A percentile compares a stretch with the other conserved stretches of the same genome.
Evolutionary conservation across 30 jellyfish, hydroid and myxozoan species (phyloP).

Genomic region (Chironex yamaguchii): DNA sequence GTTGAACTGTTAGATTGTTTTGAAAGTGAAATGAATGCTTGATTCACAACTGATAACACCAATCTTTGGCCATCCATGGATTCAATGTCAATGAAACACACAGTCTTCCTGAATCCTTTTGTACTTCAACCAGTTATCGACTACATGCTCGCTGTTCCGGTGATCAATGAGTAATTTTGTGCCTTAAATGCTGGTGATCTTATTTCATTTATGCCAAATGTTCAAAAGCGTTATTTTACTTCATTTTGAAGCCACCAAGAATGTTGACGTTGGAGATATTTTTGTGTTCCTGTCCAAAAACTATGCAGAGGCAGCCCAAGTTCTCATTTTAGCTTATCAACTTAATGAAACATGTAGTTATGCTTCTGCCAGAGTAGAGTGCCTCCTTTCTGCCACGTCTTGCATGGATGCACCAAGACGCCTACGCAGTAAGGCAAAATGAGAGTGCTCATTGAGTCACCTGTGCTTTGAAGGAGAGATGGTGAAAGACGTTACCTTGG

Average conservation of each 20-base stretch:
- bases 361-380: constrained; percentile 39
- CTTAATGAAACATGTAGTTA: background rate
- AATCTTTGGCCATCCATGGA: background rate
- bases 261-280: background rate
- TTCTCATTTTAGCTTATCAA: background rate
- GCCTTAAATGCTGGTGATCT: too few relatives aligned
- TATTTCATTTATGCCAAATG: background rate
- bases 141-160: too few relatives aligned
- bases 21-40: background rate
- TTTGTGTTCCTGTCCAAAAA: background rate
- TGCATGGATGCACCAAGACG: constrained; percentile 24
- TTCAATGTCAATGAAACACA: background rate
- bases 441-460: constrained; percentile 22
- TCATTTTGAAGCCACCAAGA: background rate
- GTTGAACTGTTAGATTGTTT: constrained; percentile 10
- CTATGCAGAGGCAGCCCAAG: constrained; percentile 20
- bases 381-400: constrained; percentile 22
- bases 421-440: constrained; percentile 1
- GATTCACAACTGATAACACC: background rate
- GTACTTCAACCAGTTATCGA: too few relatives aligned
- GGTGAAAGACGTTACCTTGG: too few relatives aligned
- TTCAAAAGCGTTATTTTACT: background rate
- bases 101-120: too few relatives aligned
- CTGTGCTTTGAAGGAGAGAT: background rate
- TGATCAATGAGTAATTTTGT: too few relatives aligned